Evolutionary conservation across 2,888 invertebrate species (phyloP).

Genomic region (Melanophora roralis): DNA sequence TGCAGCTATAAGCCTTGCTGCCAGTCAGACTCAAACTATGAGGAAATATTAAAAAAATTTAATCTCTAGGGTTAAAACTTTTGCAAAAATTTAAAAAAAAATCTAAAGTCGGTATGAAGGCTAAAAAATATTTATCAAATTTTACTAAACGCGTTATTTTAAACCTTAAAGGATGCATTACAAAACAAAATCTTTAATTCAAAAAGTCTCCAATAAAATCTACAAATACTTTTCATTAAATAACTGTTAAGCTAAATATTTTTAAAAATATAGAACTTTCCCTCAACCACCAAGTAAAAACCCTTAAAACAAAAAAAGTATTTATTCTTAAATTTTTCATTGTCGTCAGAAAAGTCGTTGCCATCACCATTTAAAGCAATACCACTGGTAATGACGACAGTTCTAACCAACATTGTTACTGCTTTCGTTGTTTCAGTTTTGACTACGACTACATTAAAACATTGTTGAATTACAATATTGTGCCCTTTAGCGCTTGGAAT

Average conservation of each 20-base stretch:
- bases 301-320: background rate
- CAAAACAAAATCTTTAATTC: constrained; percentile 2
- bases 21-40: too few species aligned
- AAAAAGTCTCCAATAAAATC: background rate
- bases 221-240: constrained; percentile 11
- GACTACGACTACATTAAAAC: background rate
- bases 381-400: background rate
- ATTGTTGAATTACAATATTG: constrained; percentile 22
- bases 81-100: background rate
- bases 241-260: constrained; percentile 2
- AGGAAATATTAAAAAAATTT: too few species aligned
- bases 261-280: background rate
- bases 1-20: too few species aligned
- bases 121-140: too few species aligned
- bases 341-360: background rate
- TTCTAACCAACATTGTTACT: background rate
- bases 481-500: constrained; percentile 40
- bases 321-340: background rate
- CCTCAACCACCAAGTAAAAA: background rate
- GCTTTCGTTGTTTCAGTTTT: constrained; percentile 11
- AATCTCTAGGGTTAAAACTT: too few species aligned
- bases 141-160: background rate
- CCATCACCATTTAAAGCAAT: background rate
- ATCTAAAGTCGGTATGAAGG: too few species aligned
- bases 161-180: constrained; percentile 1